A percentile compares a stretch with the other conserved stretches of the same genome.
These are phyloP conservation scores for Apodemia duryi DNA, from an alignment of 2,888 invertebrate genomes.

Conservation along the genomic window DNA sequence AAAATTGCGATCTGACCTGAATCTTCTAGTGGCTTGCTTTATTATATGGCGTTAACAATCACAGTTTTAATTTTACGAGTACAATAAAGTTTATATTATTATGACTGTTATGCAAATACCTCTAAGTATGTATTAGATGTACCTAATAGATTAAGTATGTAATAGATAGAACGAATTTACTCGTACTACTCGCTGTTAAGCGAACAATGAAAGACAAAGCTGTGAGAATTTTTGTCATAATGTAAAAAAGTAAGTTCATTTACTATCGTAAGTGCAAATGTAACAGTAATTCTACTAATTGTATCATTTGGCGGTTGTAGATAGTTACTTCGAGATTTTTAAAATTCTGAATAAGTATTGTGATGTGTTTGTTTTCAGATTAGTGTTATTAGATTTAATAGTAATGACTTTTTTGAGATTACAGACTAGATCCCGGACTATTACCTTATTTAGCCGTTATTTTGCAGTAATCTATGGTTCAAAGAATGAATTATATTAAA, in stretches of 20 bases:
- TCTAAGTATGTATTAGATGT: conserved; percentile 45
- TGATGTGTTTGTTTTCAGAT: conserved; percentile 21
- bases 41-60: conserved; percentile 17
- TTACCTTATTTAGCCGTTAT: background rate
- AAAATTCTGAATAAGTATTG: conserved; percentile 22
- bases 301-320: conserved; percentile 29
- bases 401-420: conserved; percentile 5
- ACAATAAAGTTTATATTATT: conserved; percentile 27
- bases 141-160: conserved; percentile 65
- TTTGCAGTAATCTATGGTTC: no score
- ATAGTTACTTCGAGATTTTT: conserved; percentile 24
- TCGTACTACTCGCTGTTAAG: conserved; percentile 68
- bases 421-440: background rate
- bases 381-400: conserved; percentile 8
- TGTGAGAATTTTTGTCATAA: conserved; percentile 77
- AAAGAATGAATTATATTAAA: no score
- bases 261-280: conserved; percentile 57
- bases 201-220: conserved; percentile 80
- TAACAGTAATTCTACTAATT: conserved; percentile 24
- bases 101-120: conserved; percentile 37
- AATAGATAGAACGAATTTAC: conserved; percentile 77
- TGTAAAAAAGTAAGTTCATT: conserved; percentile 73
- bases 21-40: background rate
- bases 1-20: conserved; percentile 5
- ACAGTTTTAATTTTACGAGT: conserved; percentile 21